Percentiles rank a stretch among this genome's conserved stretches.
Conservation (phyloP, 2,113 vertebrate genomes). For the Petrocephalus microphthalmus region DNA sequence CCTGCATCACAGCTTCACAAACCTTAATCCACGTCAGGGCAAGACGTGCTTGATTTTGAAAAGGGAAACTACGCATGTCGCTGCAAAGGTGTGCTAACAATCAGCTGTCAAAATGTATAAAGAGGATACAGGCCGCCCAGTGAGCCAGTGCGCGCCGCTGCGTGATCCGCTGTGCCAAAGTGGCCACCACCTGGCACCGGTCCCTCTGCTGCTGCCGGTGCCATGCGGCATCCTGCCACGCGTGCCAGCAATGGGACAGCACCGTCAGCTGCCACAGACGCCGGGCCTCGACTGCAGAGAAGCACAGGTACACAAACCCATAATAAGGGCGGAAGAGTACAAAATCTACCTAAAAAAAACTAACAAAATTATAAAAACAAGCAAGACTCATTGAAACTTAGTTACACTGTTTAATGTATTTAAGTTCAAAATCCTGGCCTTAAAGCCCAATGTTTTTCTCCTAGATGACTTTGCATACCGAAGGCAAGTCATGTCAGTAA, state of each 20-base stretch:
- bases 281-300: conserved; percentile 40
- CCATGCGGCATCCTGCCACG: conserved; percentile 59
- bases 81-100: background rate
- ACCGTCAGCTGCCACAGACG: conserved; percentile 17
- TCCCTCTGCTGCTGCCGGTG: conserved; percentile 40
- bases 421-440: background rate
- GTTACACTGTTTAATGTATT: background rate
- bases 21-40: too few relatives aligned
- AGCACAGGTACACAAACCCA: conserved; percentile 46
- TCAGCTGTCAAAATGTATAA: background rate
- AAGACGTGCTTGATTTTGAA: background rate
- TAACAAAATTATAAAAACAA: background rate
- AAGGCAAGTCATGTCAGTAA: background rate
- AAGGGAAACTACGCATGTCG: background rate
- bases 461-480: background rate
- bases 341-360: background rate
- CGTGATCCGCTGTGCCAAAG: conserved; percentile 45
- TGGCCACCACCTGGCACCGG: conserved; percentile 35
- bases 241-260: conserved; percentile 50
- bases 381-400: background rate
- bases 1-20: too few relatives aligned
- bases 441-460: background rate
- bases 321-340: background rate
- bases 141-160: conserved; percentile 51
- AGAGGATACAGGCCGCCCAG: conserved; percentile 82